Evolutionary conservation across 2,888 invertebrate genomes (phyloP), one percentile per base, ranked within the genome.

Genomic region (Ryuthela nishihirai): DNA sequence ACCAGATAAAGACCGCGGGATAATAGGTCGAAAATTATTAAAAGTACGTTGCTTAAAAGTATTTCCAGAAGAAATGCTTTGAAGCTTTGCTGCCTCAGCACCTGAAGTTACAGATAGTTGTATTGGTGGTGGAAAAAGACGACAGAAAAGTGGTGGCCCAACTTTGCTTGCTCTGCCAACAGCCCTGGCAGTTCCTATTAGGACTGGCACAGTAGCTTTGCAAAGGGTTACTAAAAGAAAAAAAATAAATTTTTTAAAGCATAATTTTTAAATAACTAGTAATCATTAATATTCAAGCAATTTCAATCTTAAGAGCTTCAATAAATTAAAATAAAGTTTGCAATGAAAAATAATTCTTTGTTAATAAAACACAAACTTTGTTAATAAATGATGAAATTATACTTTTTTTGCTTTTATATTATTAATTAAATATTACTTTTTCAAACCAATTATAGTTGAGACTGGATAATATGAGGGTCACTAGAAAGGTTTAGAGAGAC

Each of bases 171-270:
- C 88, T 12, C 98, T 81, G 0, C 97, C 97, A 82, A 98, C 85
- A 0, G 98, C 90, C 42, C 98, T 78, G 0, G 88, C 85, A 61
- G 95, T 73, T 0, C 98, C 93, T 48, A 99, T 84, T 1, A 97
- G 77, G 61, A 89, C 80, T 5, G 95, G 95, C 18, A 95, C 82
- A 1, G 87, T 84, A 21, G 85, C 85, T 71, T 88, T 87, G 74
- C 92, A 93, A 3, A 94, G 75, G 59, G 87, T 85, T n/a, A 85
- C 80, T 81, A 70, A 10, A 69, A 69, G 20, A 39, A 52, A 54
- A 68, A 71, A 5, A 18, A 7, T 9, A 36, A 36, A 36, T 7
- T n/a, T 15, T 15, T 3, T 12, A 12, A 15, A 36, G 17, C 12
- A 36, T 15, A 36, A 36, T n/a, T n/a, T n/a, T n/a, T n/a, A n/a